Evolutionary conservation across 2,797 vertebrate genomes (phyloP), one percentile per base, ranked within the genome.

Genomic region (Falco peregrinus): DNA sequence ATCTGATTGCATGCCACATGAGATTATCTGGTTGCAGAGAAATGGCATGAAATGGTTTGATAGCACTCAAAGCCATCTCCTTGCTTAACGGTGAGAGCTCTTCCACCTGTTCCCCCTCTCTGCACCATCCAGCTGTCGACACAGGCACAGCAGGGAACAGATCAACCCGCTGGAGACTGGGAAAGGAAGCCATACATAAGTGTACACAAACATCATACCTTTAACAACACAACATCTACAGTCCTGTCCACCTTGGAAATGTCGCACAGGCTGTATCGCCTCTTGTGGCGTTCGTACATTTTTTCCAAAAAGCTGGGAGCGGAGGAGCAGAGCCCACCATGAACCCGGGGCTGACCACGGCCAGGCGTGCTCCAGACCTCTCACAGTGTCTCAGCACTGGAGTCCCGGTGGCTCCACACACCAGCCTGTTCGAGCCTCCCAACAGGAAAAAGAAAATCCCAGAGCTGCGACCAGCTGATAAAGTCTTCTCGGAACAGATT

Each of bases 231-330:
- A 97, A 99, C 99, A 71, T 99, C 99, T 92, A 99, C 98, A 25
- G 98, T 97, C 94, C 98, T 98, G 97, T 99, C 98, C 76, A 98
- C 98, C 95, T 98, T 99, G 97, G 99, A 98, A 81, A 98, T 98
- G 91, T 98, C 98, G 71, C 99, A 99, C 74, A 99, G 98, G 94
- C 99, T 99, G 97, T 99, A 99, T 89, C 99, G 98, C 97, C 99
- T 98, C 97, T 98, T 99, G 98, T 99, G 98, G 85, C 99, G 98
- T 54, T 99, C 99, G 26, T 99, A 99, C 99, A 99, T 99, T 95
- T 98, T 98, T 94, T 88, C 95, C 96, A 68, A 39, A 87, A 28
- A 70, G 73, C 47, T 1, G 7, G 51, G 64, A 92, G 78, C 1
- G 4, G 75, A 69, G 53, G 33, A 86, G 87, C 24, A 97, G 92